Evolutionary conservation across 2,113 vertebrate species (phyloP).

Genomic region (human (Homo sapiens)): DNA sequence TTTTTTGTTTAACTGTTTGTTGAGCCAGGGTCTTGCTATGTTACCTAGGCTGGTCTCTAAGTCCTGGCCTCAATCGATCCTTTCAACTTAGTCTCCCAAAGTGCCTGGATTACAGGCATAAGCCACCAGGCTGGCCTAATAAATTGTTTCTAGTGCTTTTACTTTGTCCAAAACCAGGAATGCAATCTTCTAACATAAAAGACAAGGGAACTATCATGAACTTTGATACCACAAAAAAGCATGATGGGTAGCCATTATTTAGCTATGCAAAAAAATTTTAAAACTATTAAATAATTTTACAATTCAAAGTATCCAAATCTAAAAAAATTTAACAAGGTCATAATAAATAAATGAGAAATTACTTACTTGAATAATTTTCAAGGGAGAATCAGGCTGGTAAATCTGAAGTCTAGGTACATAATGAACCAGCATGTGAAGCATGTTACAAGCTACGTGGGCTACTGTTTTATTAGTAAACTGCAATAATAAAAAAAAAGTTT

Average conservation of each 20-base stretch:
- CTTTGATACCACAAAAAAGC: not conserved
- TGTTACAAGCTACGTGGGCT: slow-evolving; percentile 96
- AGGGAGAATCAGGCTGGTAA: slow-evolving; percentile 94
- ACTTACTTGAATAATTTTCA: slow-evolving; percentile 97
- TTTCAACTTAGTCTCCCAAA: too few species aligned
- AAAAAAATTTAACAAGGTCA: not conserved
- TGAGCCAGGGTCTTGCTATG: too few species aligned
- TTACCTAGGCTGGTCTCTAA: too few species aligned
- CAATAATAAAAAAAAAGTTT: not conserved
- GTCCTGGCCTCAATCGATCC: too few species aligned
- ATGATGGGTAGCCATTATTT: not conserved
- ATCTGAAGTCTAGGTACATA: slow-evolving; percentile 94
- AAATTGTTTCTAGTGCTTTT: not conserved
- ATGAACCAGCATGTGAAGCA: slow-evolving; percentile 96
- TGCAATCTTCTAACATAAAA: not conserved
- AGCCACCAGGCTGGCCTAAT: not conserved
- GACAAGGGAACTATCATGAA: not conserved
- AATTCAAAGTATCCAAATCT: slow-evolving; percentile 29
- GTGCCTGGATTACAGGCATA: too few species aligned
- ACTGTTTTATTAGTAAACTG: slow-evolving; percentile 98
- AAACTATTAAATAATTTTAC: slow-evolving; percentile 16
- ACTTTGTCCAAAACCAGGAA: not conserved
- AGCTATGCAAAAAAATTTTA: not conserved
- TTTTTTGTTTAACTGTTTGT: not conserved
- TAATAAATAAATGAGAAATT: slow-evolving; percentile 52